Evolutionary conservation across 2,797 vertebrate genomes (phyloP).

Genomic region (Aselliscus stoliczkanus): DNA sequence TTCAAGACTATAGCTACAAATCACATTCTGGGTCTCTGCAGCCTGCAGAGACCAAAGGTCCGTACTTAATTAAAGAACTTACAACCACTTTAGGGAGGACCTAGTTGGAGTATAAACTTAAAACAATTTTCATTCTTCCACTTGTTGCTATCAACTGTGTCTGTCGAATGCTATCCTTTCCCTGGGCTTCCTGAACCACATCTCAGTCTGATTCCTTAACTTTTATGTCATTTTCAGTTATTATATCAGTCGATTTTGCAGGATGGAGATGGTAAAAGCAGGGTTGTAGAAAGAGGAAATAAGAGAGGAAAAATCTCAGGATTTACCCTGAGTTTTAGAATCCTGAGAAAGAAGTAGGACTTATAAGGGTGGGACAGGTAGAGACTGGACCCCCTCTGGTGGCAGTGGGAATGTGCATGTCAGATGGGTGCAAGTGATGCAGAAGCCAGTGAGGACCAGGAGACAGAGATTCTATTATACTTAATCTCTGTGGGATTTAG

Average conservation of each 20-base stretch:
- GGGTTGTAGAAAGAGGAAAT: not conserved
- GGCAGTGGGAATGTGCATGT: not conserved
- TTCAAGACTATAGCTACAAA: not conserved
- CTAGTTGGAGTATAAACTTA: not conserved
- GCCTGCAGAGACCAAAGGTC: not conserved
- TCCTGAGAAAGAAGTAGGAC: not conserved
- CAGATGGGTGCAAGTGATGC: not conserved
- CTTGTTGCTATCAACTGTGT: not conserved
- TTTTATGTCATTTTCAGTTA: not conserved
- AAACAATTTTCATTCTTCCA: not conserved
- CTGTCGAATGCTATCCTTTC: not conserved
- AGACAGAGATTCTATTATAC: not conserved
- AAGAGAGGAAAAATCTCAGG: not conserved
- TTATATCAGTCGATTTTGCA: not conserved
- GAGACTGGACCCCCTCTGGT: not conserved
- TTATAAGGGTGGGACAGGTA: not conserved
- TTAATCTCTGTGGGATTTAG: not conserved
- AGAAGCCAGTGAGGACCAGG: not conserved
- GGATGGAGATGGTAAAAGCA: not conserved
- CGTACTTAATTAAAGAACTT: not conserved
- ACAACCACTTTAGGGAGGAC: not conserved
- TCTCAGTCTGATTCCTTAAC: not conserved
- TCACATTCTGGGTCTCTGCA: not conserved
- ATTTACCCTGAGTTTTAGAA: not conserved
- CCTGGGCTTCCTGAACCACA: not conserved